A percentile compares a stretch with the other conserved stretches of the same genome.
These are phyloP conservation scores for Antedon bifida DNA, from an alignment of 35 echinoderm and acorn worm genomes.

Conservation along the genomic window DNA sequence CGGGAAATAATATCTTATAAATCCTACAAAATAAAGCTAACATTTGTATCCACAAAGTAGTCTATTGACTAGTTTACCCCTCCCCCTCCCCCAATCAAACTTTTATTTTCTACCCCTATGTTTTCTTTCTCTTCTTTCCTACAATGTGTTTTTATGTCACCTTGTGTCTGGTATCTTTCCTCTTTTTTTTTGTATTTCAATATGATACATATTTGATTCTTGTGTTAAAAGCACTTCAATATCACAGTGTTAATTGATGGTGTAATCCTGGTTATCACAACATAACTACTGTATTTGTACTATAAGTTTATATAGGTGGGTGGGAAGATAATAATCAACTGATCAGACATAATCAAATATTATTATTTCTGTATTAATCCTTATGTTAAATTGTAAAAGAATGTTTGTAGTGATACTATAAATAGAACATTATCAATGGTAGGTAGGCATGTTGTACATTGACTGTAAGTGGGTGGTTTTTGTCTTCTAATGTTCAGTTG, in stretches of 20 bases:
- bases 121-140: no score
- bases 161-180: no score
- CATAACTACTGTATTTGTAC: neutral
- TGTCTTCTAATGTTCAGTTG: neutral
- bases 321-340: neutral
- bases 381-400: neutral
- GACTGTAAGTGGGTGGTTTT: neutral
- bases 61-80: neutral
- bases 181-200: no score
- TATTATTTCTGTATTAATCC: neutral
- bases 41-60: neutral
- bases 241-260: no score
- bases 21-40: neutral
- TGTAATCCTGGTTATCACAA: no score
- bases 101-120: no score
- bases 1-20: neutral
- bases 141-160: neutral
- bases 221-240: no score
- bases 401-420: neutral
- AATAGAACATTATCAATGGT: neutral
- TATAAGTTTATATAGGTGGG: neutral
- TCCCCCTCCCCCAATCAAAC: neutral
- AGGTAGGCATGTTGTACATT: neutral
- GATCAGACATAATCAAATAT: neutral
- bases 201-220: no score